Evolutionary conservation across 2,113 vertebrate genomes (phyloP).

Genomic region (Erythrocercus mccallii): DNA sequence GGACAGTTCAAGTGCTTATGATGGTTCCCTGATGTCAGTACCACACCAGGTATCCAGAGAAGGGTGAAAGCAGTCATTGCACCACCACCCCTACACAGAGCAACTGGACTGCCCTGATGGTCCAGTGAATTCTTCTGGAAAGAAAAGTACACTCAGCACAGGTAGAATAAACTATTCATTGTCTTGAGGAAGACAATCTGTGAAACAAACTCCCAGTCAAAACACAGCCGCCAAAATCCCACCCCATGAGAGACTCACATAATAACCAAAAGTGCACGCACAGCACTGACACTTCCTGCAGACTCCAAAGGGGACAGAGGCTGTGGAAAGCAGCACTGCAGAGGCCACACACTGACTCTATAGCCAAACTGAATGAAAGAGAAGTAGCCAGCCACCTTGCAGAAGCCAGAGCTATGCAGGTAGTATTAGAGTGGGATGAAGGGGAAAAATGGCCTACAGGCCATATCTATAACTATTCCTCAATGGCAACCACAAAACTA

Average conservation of each 20-base stretch:
- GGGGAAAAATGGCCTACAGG: neutral
- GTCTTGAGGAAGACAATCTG: neutral
- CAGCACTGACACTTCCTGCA: neutral
- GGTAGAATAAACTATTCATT: neutral
- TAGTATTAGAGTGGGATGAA: neutral
- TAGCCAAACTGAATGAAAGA: neutral
- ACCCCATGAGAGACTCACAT: neutral
- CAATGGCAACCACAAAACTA: neutral
- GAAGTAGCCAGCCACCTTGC: neutral
- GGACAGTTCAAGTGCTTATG: accelerated
- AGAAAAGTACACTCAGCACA: neutral
- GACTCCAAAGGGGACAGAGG: neutral
- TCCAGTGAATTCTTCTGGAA: neutral
- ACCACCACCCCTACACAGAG: neutral
- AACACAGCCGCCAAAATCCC: neutral
- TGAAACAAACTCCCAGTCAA: neutral
- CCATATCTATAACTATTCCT: neutral
- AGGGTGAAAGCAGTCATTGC: neutral
- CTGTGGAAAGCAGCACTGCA: neutral
- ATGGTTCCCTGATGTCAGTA: neutral
- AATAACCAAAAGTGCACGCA: neutral
- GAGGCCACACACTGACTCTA: neutral
- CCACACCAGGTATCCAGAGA: neutral
- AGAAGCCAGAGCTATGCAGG: neutral
- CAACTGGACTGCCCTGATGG: neutral